A percentile compares a stretch with the other conserved stretches of the same genome.
phyloP scores from a whole-genome alignment of 1,140 invertebrate genomes.

The Drosophila gunungcola region DNA sequence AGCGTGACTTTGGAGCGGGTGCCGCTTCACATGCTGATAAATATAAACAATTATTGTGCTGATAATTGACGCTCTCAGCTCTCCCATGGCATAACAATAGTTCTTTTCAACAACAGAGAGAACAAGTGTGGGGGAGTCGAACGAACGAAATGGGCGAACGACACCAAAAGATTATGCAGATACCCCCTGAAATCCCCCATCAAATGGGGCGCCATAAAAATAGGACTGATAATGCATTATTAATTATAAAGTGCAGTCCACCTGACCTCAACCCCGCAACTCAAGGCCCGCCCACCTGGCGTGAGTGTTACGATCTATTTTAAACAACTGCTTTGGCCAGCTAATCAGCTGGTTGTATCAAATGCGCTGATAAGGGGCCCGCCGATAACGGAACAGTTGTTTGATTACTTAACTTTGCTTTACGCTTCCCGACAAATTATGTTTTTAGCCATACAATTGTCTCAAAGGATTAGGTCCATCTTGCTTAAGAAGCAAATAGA shows the following conservation, averaged over 20 bases:
- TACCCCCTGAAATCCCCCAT: constrained; percentile 2
- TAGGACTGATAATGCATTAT: constrained; percentile 34
- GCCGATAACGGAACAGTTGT: constrained; percentile 61
- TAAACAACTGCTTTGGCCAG: constrained; percentile 27
- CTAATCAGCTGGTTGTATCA: constrained; percentile 63
- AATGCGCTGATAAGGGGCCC: constrained; percentile 54
- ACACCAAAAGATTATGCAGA: constrained; percentile 43
- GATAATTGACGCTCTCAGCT: constrained; percentile 66
- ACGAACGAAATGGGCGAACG: constrained; percentile 4
- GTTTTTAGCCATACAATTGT: constrained; percentile 1
- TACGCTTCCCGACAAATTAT: constrained; percentile 9
- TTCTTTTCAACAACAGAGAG: constrained; percentile 23
- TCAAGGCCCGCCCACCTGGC: constrained; percentile 18
- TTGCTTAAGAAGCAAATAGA: no score
- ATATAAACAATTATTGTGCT: constrained; percentile 76
- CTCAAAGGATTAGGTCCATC: background rate
- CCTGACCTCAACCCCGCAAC: constrained; percentile 21
- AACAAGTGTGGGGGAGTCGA: background rate
- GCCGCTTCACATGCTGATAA: constrained; percentile 60
- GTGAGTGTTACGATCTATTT: constrained; percentile 26
- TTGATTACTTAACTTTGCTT: constrained; percentile 42
- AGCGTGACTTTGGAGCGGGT: constrained; percentile 70
- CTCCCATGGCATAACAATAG: constrained; percentile 47
- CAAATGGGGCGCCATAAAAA: constrained; percentile 9
- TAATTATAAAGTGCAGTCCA: constrained; percentile 29